A percentile compares a stretch with the other conserved stretches of the same genome.
Conservation (phyloP, 2,113 vertebrate species). For the Sarotherodon lohbergeri region DNA sequence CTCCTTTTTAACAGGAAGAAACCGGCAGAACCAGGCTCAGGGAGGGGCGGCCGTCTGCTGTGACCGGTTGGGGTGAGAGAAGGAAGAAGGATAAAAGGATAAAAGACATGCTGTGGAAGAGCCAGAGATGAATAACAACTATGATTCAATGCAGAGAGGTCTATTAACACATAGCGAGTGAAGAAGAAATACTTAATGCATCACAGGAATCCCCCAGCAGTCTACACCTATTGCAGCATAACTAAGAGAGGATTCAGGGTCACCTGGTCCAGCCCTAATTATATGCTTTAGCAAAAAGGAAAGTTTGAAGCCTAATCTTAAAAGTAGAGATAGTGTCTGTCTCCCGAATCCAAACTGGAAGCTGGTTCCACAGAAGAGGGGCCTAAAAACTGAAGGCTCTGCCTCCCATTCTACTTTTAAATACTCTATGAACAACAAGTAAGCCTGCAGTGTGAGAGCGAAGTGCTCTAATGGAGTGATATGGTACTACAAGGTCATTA, state of each 20-base stretch:
- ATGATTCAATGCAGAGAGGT: neutral
- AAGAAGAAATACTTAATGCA: neutral
- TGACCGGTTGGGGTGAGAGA: accelerated
- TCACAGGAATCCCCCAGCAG: neutral
- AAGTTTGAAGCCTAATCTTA: too few species aligned
- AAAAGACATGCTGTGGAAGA: neutral
- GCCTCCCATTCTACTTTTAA: neutral
- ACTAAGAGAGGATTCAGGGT: neutral
- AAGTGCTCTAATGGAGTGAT: neutral
- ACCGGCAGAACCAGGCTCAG: neutral
- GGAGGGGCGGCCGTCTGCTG: accelerated
- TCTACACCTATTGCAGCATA: neutral
- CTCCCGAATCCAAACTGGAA: too few species aligned
- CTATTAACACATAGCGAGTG: too few species aligned
- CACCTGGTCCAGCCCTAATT: accelerated
- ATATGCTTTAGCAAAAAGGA: neutral
- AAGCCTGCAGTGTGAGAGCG: neutral
- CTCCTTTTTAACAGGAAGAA: neutral
- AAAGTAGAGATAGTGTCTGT: too few species aligned
- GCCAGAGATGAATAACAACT: accelerated
- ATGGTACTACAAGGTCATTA: neutral
- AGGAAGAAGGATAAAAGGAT: neutral
- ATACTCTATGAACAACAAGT: neutral
- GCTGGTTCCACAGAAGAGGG: neutral
- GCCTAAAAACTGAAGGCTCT: neutral